Evolutionary conservation across 2,888 invertebrate genomes (phyloP).

Genomic region (Dugesia japonica): DNA sequence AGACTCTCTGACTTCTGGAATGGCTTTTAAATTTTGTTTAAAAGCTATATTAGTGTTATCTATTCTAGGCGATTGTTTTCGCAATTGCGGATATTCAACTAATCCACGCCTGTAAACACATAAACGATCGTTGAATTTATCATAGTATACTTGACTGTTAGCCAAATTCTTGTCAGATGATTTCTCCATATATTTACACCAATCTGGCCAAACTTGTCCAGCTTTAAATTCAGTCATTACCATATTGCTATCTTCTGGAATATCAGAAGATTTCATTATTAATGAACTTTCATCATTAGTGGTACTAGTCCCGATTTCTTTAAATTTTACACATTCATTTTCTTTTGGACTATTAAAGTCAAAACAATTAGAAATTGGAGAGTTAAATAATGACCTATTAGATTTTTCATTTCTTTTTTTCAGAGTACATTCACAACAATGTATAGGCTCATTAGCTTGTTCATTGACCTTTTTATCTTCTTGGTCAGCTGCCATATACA

Average conservation of each 20-base stretch:
- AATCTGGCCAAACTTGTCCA: conserved; percentile 24
- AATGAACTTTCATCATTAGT: neutral
- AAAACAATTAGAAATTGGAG: neutral
- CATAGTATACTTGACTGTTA: conserved; percentile 16
- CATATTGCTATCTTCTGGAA: neutral
- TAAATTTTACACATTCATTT: neutral
- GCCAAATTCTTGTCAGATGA: neutral
- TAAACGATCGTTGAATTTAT: conserved; percentile 22
- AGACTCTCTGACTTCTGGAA: neutral
- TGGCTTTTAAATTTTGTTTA: neutral
- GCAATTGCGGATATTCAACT: conserved; percentile 21
- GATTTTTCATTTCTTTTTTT: neutral
- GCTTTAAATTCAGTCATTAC: conserved; percentile 17
- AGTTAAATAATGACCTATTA: neutral
- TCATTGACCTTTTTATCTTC: neutral
- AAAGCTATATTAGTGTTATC: neutral
- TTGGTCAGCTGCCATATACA: conserved; percentile 21
- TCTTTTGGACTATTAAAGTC: neutral
- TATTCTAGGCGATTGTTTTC: neutral
- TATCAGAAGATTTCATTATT: neutral
- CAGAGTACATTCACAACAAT: neutral
- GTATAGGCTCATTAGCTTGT: neutral
- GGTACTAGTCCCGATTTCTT: neutral
- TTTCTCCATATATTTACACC: neutral
- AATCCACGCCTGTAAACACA: conserved; percentile 25